A percentile compares a stretch with the other conserved stretches of the same genome.
These are phyloP conservation scores for Eurystomus gularis DNA, from an alignment of 2,113 vertebrate species.

Conservation along the genomic window DNA sequence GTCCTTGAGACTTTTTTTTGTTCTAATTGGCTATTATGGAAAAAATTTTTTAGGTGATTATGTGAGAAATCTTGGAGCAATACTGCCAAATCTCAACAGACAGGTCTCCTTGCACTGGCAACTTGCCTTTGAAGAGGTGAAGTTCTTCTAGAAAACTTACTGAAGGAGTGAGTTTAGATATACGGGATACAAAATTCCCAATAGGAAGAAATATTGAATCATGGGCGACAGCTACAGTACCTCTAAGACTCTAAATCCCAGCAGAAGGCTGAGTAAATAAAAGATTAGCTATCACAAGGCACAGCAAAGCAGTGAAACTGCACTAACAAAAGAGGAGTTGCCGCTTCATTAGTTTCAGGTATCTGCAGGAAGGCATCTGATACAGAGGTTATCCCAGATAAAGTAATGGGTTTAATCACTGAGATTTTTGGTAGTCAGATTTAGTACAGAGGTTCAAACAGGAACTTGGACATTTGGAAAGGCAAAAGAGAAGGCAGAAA, in stretches of 20 bases:
- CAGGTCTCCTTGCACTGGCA: neutral
- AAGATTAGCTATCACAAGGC: neutral
- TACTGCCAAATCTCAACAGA: neutral
- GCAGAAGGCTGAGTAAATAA: neutral
- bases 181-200: neutral
- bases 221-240: neutral
- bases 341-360: neutral
- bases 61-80: neutral
- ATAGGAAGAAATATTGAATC: neutral
- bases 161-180: neutral
- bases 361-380: neutral
- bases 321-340: neutral
- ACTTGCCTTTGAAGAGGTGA: neutral
- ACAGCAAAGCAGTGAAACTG: neutral
- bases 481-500: neutral
- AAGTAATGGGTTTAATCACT: neutral
- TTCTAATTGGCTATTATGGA: neutral
- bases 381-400: neutral
- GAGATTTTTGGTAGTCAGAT: neutral
- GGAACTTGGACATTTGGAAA: neutral
- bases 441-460: neutral
- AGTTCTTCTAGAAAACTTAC: neutral
- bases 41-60: neutral
- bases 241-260: neutral
- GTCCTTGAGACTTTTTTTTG: neutral